Evolutionary conservation across 2,113 vertebrate genomes (phyloP), one percentile per base, ranked within the genome.

Genomic region (Elephas maximus): DNA sequence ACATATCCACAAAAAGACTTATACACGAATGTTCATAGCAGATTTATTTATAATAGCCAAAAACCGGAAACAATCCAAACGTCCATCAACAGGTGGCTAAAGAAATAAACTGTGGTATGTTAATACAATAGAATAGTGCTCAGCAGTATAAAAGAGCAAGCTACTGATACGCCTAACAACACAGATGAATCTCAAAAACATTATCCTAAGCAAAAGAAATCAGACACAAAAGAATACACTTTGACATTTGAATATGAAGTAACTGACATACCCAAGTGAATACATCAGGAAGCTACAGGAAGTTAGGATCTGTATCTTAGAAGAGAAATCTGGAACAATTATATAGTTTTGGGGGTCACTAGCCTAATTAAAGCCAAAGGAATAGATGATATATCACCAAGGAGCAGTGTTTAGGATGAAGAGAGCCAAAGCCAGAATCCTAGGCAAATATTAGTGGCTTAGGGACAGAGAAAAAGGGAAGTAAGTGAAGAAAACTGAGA

Each of bases 151-250:
- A 78, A 93, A 90, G 69, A 92, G 37, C 1, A 69, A 94, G 41
- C 30, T 53, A 26, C 15, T 7, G 62, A 71, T 24, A 77, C 8
- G 74, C 44, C 62, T 63, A 89, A 67, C 23, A 45, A 80, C 10
- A 14, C 15, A 63, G 10, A 37, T 45, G 57, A 60, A 90, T 84
- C 63, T 88, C 69, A 92, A 90, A 96, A 69, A 57, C 53, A 57
- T 57, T 41, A 92, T 77, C 21, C 33, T 69, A 84, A 93, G 86
- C 69, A 57, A 74, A 94, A 78, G 80, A 95, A 74, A 26, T 60
- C 71, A 77, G 84, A 78, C 30, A 73, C n/a, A 62, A 79, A 91
- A 67, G 78, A 85, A 45, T 80, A 71, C 8, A 90, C 65, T 90
- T 73, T 79, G 7, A 87, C 41, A 67, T 90, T 37, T 41, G 60